phyloP scores from a whole-genome alignment of 2,113 vertebrate genomes.

The Aleadryas rufinucha region DNA sequence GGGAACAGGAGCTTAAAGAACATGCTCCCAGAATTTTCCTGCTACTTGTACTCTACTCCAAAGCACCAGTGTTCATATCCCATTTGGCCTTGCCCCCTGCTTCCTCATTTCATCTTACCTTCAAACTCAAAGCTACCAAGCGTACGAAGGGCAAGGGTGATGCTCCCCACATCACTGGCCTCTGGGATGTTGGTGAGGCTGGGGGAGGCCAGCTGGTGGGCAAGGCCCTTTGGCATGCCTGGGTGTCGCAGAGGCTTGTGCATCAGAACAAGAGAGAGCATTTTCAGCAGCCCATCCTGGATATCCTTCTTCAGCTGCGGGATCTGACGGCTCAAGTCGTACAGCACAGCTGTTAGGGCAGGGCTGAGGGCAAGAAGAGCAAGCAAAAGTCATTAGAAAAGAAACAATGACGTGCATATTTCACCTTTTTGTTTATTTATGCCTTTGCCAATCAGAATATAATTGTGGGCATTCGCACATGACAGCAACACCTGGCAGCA shows the following conservation, averaged over 20 bases:
- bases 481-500: background rate
- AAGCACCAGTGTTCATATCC: background rate
- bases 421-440: background rate
- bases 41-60: background rate
- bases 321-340: constrained; percentile 96
- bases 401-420: background rate
- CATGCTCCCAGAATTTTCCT: background rate
- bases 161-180: constrained; percentile 94
- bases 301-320: constrained; percentile 98
- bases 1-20: background rate
- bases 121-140: constrained; percentile 98
- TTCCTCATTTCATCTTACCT: constrained; percentile 70
- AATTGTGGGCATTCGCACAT: background rate
- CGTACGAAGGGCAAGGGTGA: constrained; percentile 93
- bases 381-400: background rate
- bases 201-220: constrained; percentile 92
- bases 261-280: constrained; percentile 97
- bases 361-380: constrained; percentile 76
- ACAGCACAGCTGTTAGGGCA: constrained; percentile 93
- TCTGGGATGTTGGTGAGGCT: constrained; percentile 96
- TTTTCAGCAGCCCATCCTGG: constrained; percentile 96
- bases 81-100: accelerated
- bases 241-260: constrained; percentile 96
- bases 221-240: constrained; percentile 96
- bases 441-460: background rate